Base-by-base conservation (phyloP, 1,140 invertebrate genomes). In the Pseudomyrmex pallidus region DNA sequence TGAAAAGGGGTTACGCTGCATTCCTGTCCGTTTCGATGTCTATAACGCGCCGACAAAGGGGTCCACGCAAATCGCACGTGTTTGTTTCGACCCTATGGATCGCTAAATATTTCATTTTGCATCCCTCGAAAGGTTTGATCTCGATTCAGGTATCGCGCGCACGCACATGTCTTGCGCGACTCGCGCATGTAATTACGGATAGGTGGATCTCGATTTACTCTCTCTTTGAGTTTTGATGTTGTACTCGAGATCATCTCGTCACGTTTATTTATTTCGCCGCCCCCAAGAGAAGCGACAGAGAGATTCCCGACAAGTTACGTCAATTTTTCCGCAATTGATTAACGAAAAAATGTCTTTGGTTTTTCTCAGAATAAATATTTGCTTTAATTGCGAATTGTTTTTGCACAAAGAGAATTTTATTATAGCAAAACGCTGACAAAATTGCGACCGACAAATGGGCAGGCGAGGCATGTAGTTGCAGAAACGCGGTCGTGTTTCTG, bases 81-180 rank as follows among this genome's bases (percentile, higher is more conserved):
- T 62, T 59, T 61, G 76, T 68, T 85, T 82, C 86, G 84, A 77
- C 89, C 85, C 85, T 76, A 48, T 83, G 90, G 91, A 90, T 92
- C 89, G 90, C 91, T 92, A 92, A 93, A 92, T 92, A 93, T 93
- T 93, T 93, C 91, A 93, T 93, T 93, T 93, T 84, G 86, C 84
- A 86, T 91, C 90, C 89, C 90, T 88, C 87, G 82, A 90, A 92
- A 91, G 90, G 88, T 92, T 93, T 92, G 91, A 93, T 93, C 92
- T 92, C 85, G 90, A 87, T 90, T 92, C 92, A 93, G 92, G 92
- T 93, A 77, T 77, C 62, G 91, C 89, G 89, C 80, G 91, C 89
- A 87, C 80, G 56, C 83, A 83, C 84, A 68, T 83, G 54, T 63
- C 13, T 17, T 57, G 78, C 20, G 52, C 54, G 46, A 59, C 8